Percentiles rank a stretch among this genome's conserved stretches.
Evolutionary conservation across 2,888 invertebrate genomes (phyloP).

Genomic region (Pecten maximus): DNA sequence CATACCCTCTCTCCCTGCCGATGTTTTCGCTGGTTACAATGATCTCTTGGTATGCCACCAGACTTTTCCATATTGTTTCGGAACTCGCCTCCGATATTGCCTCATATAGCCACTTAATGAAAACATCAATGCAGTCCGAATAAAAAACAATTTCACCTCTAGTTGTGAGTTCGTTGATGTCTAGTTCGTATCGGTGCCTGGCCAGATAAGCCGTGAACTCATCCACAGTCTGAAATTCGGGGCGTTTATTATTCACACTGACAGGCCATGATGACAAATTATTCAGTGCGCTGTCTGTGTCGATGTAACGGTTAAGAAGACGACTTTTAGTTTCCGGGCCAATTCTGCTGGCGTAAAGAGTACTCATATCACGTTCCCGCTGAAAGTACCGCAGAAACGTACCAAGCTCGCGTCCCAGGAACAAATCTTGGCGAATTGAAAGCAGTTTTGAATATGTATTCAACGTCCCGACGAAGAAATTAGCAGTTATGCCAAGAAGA

Average conservation of each 20-base stretch:
- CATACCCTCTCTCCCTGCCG: constrained; percentile 71
- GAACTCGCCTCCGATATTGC: constrained; percentile 80
- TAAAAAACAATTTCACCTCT: constrained; percentile 70
- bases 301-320: constrained; percentile 71
- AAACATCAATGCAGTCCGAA: constrained; percentile 66
- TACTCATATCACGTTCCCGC: constrained; percentile 75
- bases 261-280: constrained; percentile 70
- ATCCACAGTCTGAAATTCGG: constrained; percentile 68
- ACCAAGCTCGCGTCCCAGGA: constrained; percentile 60
- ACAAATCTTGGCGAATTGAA: background rate
- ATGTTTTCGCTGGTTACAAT: constrained; percentile 71
- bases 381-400: constrained; percentile 59
- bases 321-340: constrained; percentile 73
- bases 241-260: constrained; percentile 59
- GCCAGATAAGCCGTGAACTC: constrained; percentile 69
- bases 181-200: constrained; percentile 65
- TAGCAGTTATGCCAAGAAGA: constrained; percentile 71
- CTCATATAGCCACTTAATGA: constrained; percentile 71
- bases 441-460: background rate
- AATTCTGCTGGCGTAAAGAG: constrained; percentile 74
- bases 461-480: constrained; percentile 64
- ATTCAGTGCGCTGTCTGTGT: constrained; percentile 71
- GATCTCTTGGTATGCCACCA: constrained; percentile 74
- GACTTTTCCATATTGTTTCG: constrained; percentile 70
- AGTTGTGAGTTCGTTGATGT: constrained; percentile 57